Percentiles rank a stretch among this genome's conserved stretches.
Evolutionary conservation across 2,888 invertebrate species (phyloP).

Genomic region (Calameuta idolon): DNA sequence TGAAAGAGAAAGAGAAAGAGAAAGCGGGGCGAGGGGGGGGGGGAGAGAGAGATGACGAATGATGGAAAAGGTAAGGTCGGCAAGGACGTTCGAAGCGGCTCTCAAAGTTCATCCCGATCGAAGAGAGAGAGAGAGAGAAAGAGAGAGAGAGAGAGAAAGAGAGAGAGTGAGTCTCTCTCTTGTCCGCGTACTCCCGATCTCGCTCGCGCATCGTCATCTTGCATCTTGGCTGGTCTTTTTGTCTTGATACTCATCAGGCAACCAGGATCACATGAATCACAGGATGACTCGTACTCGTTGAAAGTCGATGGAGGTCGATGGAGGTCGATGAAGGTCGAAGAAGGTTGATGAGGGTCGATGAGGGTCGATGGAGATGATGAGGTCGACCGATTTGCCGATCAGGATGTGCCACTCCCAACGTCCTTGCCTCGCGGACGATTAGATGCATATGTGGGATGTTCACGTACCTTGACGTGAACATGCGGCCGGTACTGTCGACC

Average conservation of each 20-base stretch:
- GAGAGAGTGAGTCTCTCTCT: too few species aligned
- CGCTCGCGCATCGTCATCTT: too few species aligned
- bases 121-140: too few species aligned
- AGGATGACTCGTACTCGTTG: too few species aligned
- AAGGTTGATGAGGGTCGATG: conserved; percentile 14
- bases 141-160: too few species aligned
- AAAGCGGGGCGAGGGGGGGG: neutral
- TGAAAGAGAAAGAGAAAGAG: neutral
- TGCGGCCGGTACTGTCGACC: conserved; percentile 68
- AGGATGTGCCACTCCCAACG: conserved; percentile 22
- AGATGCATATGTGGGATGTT: conserved; percentile 46
- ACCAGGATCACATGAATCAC: too few species aligned
- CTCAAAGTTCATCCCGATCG: neutral
- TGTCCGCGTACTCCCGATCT: too few species aligned
- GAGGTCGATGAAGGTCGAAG: too few species aligned
- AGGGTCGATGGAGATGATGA: conserved; percentile 12
- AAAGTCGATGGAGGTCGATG: too few species aligned
- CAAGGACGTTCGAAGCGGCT: conserved; percentile 6
- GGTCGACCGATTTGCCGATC: conserved; percentile 2
- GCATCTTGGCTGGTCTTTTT: too few species aligned
- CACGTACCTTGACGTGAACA: conserved; percentile 71
- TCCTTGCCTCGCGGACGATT: conserved; percentile 20
- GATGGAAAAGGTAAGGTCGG: neutral
- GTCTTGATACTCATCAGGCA: too few species aligned
- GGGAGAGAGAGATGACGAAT: neutral